Evolutionary conservation across 1,140 invertebrate genomes (phyloP).

Genomic region (Palaemon carinicauda): DNA sequence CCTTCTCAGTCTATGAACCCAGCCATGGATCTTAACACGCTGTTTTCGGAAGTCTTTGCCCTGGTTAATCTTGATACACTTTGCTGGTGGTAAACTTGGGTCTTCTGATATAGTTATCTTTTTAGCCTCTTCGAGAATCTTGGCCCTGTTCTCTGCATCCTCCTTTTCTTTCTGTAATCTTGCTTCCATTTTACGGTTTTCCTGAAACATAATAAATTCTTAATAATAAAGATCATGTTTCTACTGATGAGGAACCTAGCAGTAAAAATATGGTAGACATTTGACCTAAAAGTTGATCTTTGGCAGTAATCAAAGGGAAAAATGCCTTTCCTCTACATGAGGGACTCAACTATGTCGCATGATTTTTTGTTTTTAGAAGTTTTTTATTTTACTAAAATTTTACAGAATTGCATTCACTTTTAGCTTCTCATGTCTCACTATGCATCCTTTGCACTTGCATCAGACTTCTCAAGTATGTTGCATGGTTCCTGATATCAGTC

Average conservation of each 20-base stretch:
- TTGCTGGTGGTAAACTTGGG: conserved; percentile 76
- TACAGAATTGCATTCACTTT: not conserved
- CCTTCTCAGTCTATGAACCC: conserved; percentile 91
- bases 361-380: too few species aligned
- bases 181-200: conserved; percentile 81
- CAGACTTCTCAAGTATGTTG: too few species aligned
- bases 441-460: too few species aligned
- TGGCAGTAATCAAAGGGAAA: too few species aligned
- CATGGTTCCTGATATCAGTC: too few species aligned
- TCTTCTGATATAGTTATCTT: conserved; percentile 84
- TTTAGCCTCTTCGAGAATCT: conserved; percentile 93
- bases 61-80: conserved; percentile 80
- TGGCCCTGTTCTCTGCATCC: conserved; percentile 81
- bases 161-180: conserved; percentile 81
- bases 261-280: too few species aligned
- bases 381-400: not conserved
- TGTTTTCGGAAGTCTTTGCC: conserved; percentile 72
- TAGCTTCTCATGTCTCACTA: too few species aligned
- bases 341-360: too few species aligned
- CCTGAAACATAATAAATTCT: conserved; percentile 67
- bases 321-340: too few species aligned
- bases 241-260: too few species aligned
- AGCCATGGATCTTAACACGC: conserved; percentile 88
- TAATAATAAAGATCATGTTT: not conserved
- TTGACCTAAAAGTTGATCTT: too few species aligned